Evolutionary conservation across 1,140 invertebrate species (phyloP), one percentile per base, ranked within the genome.

Genomic region (Polypedilum pembai): DNA sequence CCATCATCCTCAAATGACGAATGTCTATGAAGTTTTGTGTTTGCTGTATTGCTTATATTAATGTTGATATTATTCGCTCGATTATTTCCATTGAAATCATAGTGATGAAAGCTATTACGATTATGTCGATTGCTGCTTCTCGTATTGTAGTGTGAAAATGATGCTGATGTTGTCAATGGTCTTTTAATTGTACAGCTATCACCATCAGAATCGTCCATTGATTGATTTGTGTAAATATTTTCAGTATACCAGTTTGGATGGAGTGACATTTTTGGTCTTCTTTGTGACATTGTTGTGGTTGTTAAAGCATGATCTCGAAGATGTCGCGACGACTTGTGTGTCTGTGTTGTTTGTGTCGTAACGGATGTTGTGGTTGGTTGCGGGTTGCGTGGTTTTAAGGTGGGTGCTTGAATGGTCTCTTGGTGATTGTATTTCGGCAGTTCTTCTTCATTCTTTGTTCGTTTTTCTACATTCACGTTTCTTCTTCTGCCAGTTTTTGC

Each of bases 401-500:
- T 77, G 80, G 79, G 76, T 81, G 85, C 77, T 83, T 84, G 78
- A 82, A 87, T 74, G 81, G 85, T 79, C 81, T 85, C 77, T 81
- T 83, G 74, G 78, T 41, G 81, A 81, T 73, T 81, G 79, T 66
- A 81, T 80, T 75, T 80, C 8, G 45, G 45, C 45, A 4, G 8
- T 0, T n/a, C 45, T 56, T 56, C 45, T 56, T 56, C 45, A 1
- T 7, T 45, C 10, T 56, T 56, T 56, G 10, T 1, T 56, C 3
- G 45, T 77, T 41, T 80, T 80, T 73, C 80, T 75, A 80, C 81
- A 18, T 78, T 77, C 5, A 81, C 73, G 72, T 78, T 79, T 63
- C n/a, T 73, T 65, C 33, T 76, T 76, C 75, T 75, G 15, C 20
- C 65, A 8, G 65, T 69, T 20, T 69, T 69, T 69, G 20, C 8